Evolutionary conservation across 2,797 vertebrate species (phyloP), one percentile per base, ranked within the genome.

Genomic region (Myotis daubentonii): DNA sequence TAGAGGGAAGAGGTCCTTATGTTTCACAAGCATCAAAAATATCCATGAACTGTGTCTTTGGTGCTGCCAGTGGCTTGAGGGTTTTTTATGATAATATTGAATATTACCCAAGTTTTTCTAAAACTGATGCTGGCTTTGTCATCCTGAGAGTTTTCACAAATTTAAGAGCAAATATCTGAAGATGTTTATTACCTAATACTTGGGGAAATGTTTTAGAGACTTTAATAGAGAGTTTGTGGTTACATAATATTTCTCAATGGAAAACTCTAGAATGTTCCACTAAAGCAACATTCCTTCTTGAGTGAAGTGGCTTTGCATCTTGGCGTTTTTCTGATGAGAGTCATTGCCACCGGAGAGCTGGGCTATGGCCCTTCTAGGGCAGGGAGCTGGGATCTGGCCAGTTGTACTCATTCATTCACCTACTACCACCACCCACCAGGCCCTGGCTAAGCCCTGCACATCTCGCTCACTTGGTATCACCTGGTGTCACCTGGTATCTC

Each of bases 201-300:
- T 38, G 15, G 30, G 60, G 12, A 82, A 51, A 30, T 28, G n/a
- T 23, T 62, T 76, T 41, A 83, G 44, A 92, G 47, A 20, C 65
- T 20, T 1, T 19, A 25, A 28, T 4, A 62, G 47, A 49, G 11
- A 41, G 6, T 66, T 15, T 85, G 33, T 82, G 5, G 2, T 82
- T 79, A 17, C 11, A 7, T 49, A 25, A 71, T 44, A 17, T 65
- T 86, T 55, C 85, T 93, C 76, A 4, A 8, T 30, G 25, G 62
- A 87, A 65, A 72, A 33, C 36, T 66, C 38, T 49, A 79, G 87
- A 68, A 76, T 51, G 65, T 51, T 85, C 79, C 25, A 5, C 25
- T 2, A 28, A n/a, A 44, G 71, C 49, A 76, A 20, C 11, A 22
- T 33, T 66, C 25, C 49, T 71, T 70, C 55, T 16, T 49, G 57